Conservation (phyloP, 2,888 invertebrate genomes). For the Tanypteryx hageni region DNA sequence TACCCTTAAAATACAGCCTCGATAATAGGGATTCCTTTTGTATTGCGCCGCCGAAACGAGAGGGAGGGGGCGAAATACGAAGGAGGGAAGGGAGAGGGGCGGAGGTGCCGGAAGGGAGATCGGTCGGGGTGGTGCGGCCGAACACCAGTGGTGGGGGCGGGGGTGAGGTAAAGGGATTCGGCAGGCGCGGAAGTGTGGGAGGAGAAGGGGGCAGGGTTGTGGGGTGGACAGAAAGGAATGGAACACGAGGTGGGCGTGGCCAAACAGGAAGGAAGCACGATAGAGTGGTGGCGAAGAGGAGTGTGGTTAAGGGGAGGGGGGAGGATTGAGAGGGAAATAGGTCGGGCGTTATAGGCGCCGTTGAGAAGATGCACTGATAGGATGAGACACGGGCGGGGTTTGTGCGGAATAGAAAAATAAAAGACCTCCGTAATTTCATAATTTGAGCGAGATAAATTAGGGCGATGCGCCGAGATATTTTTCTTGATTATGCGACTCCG, state of each 20-base stretch:
- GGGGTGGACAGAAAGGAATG: constrained; percentile 23
- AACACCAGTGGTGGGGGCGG: not conserved
- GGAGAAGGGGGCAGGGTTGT: not conserved
- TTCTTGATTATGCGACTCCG: not conserved
- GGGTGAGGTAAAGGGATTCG: not conserved
- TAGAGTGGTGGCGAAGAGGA: not conserved
- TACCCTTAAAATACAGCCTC: constrained; percentile 15
- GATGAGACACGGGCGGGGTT: not conserved
- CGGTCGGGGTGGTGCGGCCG: constrained; percentile 9
- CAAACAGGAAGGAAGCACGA: constrained; percentile 46
- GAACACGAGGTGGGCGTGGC: constrained; percentile 58
- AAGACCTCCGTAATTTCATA: not conserved
- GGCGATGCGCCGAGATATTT: not conserved
- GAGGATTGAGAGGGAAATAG: not conserved
- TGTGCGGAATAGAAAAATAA: not conserved
- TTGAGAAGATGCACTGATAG: constrained; percentile 5
- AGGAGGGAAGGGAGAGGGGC: not conserved
- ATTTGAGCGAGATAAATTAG: not conserved
- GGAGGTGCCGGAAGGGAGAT: constrained; percentile 28
- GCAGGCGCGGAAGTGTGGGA: not conserved
- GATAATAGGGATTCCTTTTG: constrained; percentile 58
- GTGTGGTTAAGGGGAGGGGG: not conserved
- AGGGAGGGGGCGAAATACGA: constrained; percentile 25
- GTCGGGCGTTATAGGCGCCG: constrained; percentile 18
- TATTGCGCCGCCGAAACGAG: not conserved